Conservation (phyloP, 2,797 vertebrate species). For the Spea hammondii region DNA sequence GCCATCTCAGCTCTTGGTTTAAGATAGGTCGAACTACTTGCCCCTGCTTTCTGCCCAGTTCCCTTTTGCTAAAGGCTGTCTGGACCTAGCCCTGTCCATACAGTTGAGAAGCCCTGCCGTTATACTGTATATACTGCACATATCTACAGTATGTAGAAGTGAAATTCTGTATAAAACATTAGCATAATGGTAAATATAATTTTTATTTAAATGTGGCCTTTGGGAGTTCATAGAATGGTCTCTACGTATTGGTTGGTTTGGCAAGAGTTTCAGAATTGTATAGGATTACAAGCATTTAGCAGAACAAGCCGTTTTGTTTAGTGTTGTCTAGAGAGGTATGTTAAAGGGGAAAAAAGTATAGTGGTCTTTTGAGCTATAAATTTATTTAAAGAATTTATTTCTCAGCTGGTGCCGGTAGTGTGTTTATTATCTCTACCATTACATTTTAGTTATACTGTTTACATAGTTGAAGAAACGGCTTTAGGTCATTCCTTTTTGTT, state of each 20-base stretch:
- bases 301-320: constrained; percentile 53
- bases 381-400: constrained; percentile 1
- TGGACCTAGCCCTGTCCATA: no score
- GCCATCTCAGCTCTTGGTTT: no score
- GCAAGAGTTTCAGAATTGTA: constrained; percentile 52
- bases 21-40: no score
- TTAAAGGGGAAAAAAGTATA: neutral
- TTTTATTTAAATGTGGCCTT: neutral
- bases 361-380: neutral
- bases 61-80: no score
- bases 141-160: neutral
- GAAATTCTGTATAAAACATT: neutral
- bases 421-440: neutral
- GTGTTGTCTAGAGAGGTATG: constrained; percentile 51
- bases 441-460: neutral
- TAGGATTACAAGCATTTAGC: constrained; percentile 55
- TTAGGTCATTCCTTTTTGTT: neutral
- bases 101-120: no score
- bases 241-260: constrained; percentile 51
- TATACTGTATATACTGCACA: neutral
- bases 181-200: neutral
- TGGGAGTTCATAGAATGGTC: constrained; percentile 31
- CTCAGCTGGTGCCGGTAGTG: neutral
- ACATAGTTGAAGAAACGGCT: neutral
- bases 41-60: no score